phyloP scores from a whole-genome alignment of 2,888 invertebrate genomes.

The Heliconius ethilla region DNA sequence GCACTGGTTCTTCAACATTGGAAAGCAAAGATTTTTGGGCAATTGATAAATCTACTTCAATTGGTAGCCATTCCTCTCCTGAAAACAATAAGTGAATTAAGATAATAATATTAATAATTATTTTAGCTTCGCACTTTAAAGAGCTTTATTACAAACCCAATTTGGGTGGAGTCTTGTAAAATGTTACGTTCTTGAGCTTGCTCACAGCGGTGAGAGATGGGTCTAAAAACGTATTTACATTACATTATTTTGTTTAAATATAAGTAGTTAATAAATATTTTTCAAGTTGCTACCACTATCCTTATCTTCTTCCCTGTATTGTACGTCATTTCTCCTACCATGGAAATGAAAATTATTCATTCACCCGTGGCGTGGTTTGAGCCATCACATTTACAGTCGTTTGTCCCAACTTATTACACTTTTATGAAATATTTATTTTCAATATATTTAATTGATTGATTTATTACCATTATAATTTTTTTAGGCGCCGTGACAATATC shows the following conservation, averaged over 20 bases:
- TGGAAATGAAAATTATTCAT: background rate
- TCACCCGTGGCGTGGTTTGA: no score
- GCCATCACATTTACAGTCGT: no score
- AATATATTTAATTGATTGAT: no score
- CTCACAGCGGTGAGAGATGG: background rate
- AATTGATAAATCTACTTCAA: conserved; percentile 56
- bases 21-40: conserved; percentile 61
- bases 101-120: background rate
- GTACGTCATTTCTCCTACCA: background rate
- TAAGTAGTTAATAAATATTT: background rate
- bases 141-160: background rate
- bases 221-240: background rate
- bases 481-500: no score
- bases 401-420: no score
- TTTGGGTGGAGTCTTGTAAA: background rate
- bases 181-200: background rate
- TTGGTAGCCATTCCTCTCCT: conserved; percentile 66
- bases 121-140: background rate
- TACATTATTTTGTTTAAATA: background rate
- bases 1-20: conserved; percentile 61
- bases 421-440: no score
- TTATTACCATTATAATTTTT: no score
- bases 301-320: background rate
- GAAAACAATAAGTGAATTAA: conserved; percentile 34
- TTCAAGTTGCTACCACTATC: background rate